phyloP scores from a whole-genome alignment of 2,888 invertebrate genomes.

The Melangyna quadrimaculata region DNA sequence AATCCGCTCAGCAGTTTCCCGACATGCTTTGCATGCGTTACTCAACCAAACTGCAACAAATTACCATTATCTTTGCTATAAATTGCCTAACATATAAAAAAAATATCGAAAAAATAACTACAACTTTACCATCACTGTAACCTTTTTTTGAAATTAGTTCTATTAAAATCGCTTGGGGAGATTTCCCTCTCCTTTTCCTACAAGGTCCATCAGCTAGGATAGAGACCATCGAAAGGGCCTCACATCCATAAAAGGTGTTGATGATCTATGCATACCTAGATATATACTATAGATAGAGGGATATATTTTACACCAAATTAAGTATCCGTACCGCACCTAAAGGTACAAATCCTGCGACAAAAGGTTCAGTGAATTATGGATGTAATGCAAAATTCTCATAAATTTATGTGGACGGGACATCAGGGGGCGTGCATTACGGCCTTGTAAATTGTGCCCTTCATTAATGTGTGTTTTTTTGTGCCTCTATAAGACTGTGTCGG shows the following conservation, averaged over 20 bases:
- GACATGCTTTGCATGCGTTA: neutral
- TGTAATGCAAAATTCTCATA: conserved; percentile 49
- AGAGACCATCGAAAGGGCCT: conserved; percentile 6
- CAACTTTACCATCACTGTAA: neutral
- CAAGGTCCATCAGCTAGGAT: conserved; percentile 21
- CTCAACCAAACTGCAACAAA: conserved; percentile 48
- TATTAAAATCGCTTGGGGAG: conserved; percentile 9
- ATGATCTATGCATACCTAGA: neutral
- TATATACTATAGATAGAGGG: conserved; percentile 12
- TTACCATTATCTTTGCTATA: conserved; percentile 47
- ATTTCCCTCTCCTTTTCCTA: neutral
- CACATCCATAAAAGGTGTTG: conserved; percentile 49
- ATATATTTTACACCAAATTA: neutral
- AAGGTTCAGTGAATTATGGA: conserved; percentile 52
- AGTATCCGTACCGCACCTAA: neutral
- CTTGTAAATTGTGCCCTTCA: conserved; percentile 51
- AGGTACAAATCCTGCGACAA: conserved; percentile 6
- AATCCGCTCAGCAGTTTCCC: neutral
- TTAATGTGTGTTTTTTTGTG: neutral
- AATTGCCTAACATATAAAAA: conserved; percentile 27
- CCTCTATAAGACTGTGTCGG: neutral
- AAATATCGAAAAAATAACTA: conserved; percentile 22
- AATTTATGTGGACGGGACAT: conserved; percentile 46
- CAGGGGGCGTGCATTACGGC: conserved; percentile 56
- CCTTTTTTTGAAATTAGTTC: neutral